Base-by-base conservation (phyloP, 2,113 vertebrate species). In the Tetrao urogallus region DNA sequence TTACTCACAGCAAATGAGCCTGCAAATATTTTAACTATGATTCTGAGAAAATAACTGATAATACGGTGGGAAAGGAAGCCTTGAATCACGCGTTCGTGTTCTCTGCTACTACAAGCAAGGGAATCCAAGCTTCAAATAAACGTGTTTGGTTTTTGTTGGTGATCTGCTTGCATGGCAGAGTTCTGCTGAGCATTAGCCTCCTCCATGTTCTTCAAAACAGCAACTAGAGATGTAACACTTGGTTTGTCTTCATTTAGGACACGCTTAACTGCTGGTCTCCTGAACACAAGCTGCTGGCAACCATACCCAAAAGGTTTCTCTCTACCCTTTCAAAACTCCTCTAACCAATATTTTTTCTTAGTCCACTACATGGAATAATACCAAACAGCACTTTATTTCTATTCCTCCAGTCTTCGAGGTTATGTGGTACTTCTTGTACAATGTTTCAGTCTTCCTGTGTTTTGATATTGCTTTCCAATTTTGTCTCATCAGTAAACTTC, bases 81-180 rank as follows among this genome's bases (percentile, higher is more conserved):
- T 32, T 28, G 25, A 76, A 47, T 72, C 19, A 28, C 75, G n/a
- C 81, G 47, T 54, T 81, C 2, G 1, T 82, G 54, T 47, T 79
- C 82, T 89, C 54, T 90, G 67, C 48, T 57, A 45, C 22, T 63
- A 82, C 8, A 73, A 79, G 52, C 38, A 76, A 9, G 10, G n/a
- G 48, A 76, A 88, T 57, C 40, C 56, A 88, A 92, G 64, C 27
- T 83, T 81, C 57, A 93, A 91, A 78, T 34, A 69, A 72, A 69
- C 11, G 5, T 13, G 9, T 32, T 67, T 56, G 22, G 13, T 5
- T 69, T 72, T 71, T 64, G 48, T 76, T 48, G 60, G 48, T 38
- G 94, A 36, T 56, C 11, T 0, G 18, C 30, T 78, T 7, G 13
- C 42, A 48, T 56, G 43, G 47, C 4, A 6, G 36, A 34, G 10